These are phyloP conservation scores for Mionectes macconnelli DNA, from an alignment of 2,113 vertebrate genomes.

Conservation along the genomic window DNA sequence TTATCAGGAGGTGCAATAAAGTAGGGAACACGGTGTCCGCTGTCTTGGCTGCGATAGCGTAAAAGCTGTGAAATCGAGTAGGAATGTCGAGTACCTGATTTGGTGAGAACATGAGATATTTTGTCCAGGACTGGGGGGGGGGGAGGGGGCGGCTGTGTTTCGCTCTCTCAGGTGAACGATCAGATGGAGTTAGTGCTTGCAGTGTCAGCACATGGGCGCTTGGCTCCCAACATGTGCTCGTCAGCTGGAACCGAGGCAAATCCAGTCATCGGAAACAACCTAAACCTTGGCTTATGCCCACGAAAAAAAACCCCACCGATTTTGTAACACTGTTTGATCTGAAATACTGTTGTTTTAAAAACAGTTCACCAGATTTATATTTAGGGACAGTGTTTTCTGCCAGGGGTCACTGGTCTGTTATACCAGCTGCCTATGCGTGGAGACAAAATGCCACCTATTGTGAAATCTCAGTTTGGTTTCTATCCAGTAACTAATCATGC, in stretches of 20 bases:
- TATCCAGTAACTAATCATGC: neutral
- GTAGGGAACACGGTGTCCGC: neutral
- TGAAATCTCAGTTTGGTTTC: slow-evolving; percentile 17
- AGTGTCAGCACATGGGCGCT: neutral
- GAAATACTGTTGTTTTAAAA: neutral
- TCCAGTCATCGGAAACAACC: neutral
- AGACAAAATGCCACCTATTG: slow-evolving; percentile 36
- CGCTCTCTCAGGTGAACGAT: neutral
- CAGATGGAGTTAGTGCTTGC: neutral
- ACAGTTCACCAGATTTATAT: neutral
- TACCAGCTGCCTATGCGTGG: neutral
- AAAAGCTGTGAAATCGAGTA: neutral
- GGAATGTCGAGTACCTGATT: neutral
- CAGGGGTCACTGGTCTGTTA: neutral
- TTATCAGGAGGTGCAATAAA: neutral
- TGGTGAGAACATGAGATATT: neutral
- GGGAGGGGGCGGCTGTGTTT: neutral
- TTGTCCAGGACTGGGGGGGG: neutral
- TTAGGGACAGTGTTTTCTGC: neutral
- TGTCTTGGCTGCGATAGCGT: neutral
- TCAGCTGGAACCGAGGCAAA: neutral
- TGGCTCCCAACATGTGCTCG: neutral
- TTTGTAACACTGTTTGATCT: neutral
- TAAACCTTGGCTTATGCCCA: neutral
- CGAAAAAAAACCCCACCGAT: accelerated